Evolutionary conservation across 1,140 invertebrate genomes (phyloP), one percentile per base, ranked within the genome.

Genomic region (Bombus polaris): DNA sequence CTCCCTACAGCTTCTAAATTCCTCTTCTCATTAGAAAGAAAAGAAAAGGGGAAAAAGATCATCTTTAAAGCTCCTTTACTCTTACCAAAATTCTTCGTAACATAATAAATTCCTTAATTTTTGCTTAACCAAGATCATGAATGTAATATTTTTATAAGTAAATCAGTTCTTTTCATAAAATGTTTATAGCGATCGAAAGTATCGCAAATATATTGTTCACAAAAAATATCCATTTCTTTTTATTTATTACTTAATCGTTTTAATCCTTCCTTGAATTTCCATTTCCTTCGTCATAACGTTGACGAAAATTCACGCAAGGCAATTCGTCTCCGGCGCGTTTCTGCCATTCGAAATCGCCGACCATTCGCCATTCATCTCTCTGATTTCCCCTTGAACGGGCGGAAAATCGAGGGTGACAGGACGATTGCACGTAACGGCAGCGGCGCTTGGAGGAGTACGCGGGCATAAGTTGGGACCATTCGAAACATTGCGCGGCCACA

Each of bases 401-500:
- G 25, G 53, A 53, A 72, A 85, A 85, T 72, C 42, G 76, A 37
- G 83, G 47, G 37, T 84, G 75, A 84, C 76, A 79, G 53, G 18
- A 32, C 83, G n/a, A 57, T 77, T 59, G 83, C 76, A 18, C 47
- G 74, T 28, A 25, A 39, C 73, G 37, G 37, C 37, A 37, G 25
- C 71, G 28, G 70, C 71, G 57, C 62, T 10, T 65, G 68, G 74
- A 86, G 78, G 74, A 83, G 81, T 59, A 44, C 28, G 39, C 71
- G 71, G 13, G 88, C 76, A 79, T 65, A 88, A 89, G 88, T 87
- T 83, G 85, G 76, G 28, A 83, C 74, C 88, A 73, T 89, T 89
- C 81, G 77, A 87, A 89, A 88, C 85, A 85, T 81, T 72, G 81
- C 57, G 59, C 57, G 70, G 72, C 47, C 74, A 73, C 73, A 89